Percentiles rank a stretch among this genome's conserved stretches.
phyloP scores from a whole-genome alignment of 2,113 vertebrate species.

The Pelobates fuscus region DNA sequence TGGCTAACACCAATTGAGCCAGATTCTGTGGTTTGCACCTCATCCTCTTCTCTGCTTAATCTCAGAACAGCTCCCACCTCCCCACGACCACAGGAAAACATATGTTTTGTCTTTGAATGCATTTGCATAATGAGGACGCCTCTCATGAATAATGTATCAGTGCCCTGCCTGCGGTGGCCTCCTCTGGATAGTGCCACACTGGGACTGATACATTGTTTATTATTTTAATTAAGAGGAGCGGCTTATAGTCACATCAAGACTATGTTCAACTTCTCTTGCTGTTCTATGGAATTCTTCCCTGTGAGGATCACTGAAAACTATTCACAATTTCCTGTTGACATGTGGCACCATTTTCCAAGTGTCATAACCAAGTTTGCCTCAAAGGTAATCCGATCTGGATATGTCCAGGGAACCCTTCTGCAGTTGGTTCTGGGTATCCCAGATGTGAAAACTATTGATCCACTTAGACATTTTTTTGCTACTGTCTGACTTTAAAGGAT shows the following conservation, averaged over 20 bases:
- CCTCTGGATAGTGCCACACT: conserved; percentile 31
- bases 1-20: no score
- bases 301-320: background rate
- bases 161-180: conserved; percentile 27
- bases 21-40: background rate
- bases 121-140: conserved; percentile 39
- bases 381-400: background rate
- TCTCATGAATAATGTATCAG: conserved; percentile 44
- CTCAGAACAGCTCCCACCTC: background rate
- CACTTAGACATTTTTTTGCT: no score
- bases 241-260: conserved; percentile 3
- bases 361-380: background rate
- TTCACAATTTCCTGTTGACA: background rate
- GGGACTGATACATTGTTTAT: conserved; percentile 41
- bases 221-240: conserved; percentile 42
- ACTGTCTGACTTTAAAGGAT: no score
- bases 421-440: no score
- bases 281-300: no score
- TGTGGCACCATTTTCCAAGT: background rate
- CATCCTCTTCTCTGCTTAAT: background rate
- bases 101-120: conserved; percentile 37
- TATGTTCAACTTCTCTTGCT: background rate
- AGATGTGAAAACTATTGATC: no score
- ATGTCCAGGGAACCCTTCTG: no score
- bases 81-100: conserved; percentile 12